phyloP scores from a whole-genome alignment of 2,888 invertebrate genomes.

The Andrena hattorfiana region DNA sequence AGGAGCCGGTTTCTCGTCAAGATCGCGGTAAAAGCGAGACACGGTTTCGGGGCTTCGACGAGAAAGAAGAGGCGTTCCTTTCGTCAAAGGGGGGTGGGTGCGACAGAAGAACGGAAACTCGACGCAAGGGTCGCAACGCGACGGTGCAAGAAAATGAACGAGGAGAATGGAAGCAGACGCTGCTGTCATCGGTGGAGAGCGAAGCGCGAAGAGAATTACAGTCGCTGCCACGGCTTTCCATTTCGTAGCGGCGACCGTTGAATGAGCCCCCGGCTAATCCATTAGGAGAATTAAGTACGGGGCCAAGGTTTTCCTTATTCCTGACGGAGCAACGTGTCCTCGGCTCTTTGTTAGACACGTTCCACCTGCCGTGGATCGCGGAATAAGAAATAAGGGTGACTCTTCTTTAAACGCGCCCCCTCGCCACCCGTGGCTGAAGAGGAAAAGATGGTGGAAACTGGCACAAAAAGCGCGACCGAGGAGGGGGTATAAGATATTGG shows the following conservation, averaged over 20 bases:
- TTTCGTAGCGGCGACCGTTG: conserved; percentile 66
- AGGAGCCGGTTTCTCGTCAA: conserved; percentile 7
- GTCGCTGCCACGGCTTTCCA: conserved; percentile 26
- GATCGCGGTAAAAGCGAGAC: conserved; percentile 14
- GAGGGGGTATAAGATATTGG: conserved; percentile 53
- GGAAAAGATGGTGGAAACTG: conserved; percentile 5
- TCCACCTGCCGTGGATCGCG: conserved; percentile 30
- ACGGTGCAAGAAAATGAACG: conserved; percentile 64
- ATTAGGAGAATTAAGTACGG: conserved; percentile 78
- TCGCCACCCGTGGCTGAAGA: background rate
- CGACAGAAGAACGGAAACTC: conserved; percentile 59
- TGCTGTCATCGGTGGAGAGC: conserved; percentile 16
- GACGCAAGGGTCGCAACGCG: conserved; percentile 45
- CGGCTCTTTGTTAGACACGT: conserved; percentile 48
- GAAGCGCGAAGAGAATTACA: conserved; percentile 57
- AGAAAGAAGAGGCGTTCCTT: conserved; percentile 38
- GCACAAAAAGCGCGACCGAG: conserved; percentile 12
- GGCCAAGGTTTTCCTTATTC: conserved; percentile 51
- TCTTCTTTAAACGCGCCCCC: conserved; percentile 36
- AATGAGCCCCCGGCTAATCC: conserved; percentile 72
- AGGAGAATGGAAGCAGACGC: conserved; percentile 42
- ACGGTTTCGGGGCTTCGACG: conserved; percentile 11
- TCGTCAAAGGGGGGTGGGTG: conserved; percentile 8
- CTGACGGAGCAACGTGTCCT: conserved; percentile 51
- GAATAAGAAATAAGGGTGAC: conserved; percentile 58